Evolutionary conservation across 2,888 invertebrate genomes (phyloP), one percentile per base, ranked within the genome.

Genomic region (Rapana venosa): DNA sequence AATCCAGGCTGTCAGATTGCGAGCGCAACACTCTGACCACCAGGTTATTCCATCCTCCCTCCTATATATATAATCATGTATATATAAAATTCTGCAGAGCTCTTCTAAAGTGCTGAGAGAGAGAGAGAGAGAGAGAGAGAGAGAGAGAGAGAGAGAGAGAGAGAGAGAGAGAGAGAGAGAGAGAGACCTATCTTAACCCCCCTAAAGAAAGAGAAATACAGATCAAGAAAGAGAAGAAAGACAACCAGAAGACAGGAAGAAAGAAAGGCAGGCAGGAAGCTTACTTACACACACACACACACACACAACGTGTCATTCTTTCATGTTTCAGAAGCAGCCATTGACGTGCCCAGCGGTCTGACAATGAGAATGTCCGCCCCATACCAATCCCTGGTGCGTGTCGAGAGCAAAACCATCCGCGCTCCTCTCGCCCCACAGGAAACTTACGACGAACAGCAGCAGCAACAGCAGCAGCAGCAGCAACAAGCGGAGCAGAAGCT

Each of bases 241-340:
- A 47, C 47, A 47, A 47, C 47, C 47, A 47, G 47, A 47, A 47
- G 47, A 47, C 4, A 8, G 47, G 47, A 47, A 47, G 47, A 2
- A 8, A 47, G 47, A 47, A 47, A 47, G 47, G 47, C 2, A 47
- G 47, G 26, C 66, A 66, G 26, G 61, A 61, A 17, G 61, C 61
- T 61, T 17, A 61, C 26, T 66, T 20, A 13, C 61, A 61, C 4
- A 61, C 61, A 58, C 15, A 22, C 74, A 74, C 11, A 6, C 74
- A 22, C 74, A 8, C 15, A 17, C 47, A 47, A n/a, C n/a, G n/a
- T n/a, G n/a, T 47, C 8, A 8, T 8, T 47, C 47, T 8, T 47
- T 47, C 61, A 36, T 89, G 47, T 92, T 92, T 17, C 93, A 94
- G 94, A 94, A 90, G 90, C 92, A 58, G 92, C 93, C 22, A 92